Base-by-base conservation (phyloP, 1,140 invertebrate species). In the Eriosoma lanigerum region DNA sequence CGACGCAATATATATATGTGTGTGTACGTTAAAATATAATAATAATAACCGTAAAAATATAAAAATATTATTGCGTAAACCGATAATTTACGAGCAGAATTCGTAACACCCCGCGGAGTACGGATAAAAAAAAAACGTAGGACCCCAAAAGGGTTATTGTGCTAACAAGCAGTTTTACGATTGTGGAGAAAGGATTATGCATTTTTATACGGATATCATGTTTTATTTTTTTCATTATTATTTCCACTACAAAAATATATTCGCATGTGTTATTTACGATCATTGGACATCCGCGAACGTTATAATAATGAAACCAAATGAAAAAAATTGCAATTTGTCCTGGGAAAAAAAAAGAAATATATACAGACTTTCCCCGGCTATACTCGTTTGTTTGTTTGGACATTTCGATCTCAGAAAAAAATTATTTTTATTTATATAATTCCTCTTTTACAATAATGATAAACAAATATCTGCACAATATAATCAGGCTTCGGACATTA, bases 111-210 rank as follows among this genome's bases (percentile, higher is more conserved):
- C 75, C 75, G 52, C 32, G 38, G 15, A 24, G 54, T 56, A 58
- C 24, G 52, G 6, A 29, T 0, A 48, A 19, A 70, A 68, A 72
- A 70, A 70, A 48, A 38, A 38, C 48, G 5, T 62, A 26, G 44
- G 32, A 75, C 54, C 54, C 75, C 54, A 78, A 78, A 78, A 78
- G 56, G 75, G 75, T 78, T 60, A 78, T 60, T 46, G 75, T 46
- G 75, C 38, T 78, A 78, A 60, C 75, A 78, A 62, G 56, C 75
- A 58, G 38, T 78, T 78, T 58, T 78, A 78, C 75, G 75, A 60
- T 32, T 62, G 56, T 32, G 56, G 54, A 72, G 68, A 72, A 72
- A 72, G 68, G 68, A 72, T 72, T 72, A 72, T 72, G 29, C 26
- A 52, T 72, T 29, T 50, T 50, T 72, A 50, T 72, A 50, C 68